Percentiles rank a stretch among this genome's conserved stretches.
These are phyloP conservation scores for Phrynocephalus forsythii DNA, from an alignment of 2,797 vertebrate genomes.

Conservation along the genomic window DNA sequence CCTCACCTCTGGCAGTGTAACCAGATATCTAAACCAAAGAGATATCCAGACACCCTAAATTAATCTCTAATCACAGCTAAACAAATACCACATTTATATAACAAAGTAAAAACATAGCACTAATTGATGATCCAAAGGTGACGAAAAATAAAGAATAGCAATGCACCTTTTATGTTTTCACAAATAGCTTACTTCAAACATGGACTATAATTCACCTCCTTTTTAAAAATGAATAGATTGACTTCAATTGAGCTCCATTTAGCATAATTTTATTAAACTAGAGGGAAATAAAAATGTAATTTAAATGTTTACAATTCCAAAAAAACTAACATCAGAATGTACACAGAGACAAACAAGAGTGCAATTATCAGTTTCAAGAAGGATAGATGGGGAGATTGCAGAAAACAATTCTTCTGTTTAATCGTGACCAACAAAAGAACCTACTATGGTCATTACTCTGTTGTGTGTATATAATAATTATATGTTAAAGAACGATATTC, in stretches of 20 bases:
- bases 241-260: conserved; percentile 39
- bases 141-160: background rate
- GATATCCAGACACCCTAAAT: no score
- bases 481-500: conserved; percentile 58
- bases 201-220: conserved; percentile 29
- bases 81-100: background rate
- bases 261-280: conserved; percentile 22
- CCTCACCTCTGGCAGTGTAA: no score
- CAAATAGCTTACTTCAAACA: background rate
- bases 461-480: conserved; percentile 28
- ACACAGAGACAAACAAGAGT: conserved; percentile 17
- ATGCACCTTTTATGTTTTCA: conserved; percentile 9
- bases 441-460: conserved; percentile 38
- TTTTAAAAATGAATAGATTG: conserved; percentile 14
- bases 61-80: background rate
- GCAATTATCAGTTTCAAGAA: conserved; percentile 41
- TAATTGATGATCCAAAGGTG: background rate
- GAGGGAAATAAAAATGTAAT: conserved; percentile 34
- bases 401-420: conserved; percentile 62
- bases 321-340: conserved; percentile 27
- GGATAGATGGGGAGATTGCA: conserved; percentile 45
- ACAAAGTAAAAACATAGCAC: background rate
- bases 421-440: conserved; percentile 22
- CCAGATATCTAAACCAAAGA: no score
- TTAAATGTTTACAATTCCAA: conserved; percentile 36